These are phyloP conservation scores for Meteorus cinctellus DNA, from an alignment of 2,888 invertebrate genomes.

Conservation along the genomic window DNA sequence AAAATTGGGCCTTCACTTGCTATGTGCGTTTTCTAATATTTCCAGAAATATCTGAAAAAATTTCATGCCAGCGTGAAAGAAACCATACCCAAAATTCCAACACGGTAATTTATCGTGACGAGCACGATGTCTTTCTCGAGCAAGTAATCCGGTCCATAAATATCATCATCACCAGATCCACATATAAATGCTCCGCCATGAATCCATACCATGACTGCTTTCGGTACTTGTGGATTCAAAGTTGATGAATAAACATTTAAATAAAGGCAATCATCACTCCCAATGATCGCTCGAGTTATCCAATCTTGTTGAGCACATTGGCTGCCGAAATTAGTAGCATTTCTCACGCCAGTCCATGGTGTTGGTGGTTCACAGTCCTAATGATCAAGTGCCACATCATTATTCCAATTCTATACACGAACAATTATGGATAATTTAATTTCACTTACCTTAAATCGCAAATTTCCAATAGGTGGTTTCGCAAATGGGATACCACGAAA, in stretches of 20 bases:
- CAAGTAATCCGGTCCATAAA: conserved; percentile 65
- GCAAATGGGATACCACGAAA: conserved; percentile 59
- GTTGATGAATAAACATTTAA: conserved; percentile 61
- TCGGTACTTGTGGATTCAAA: conserved; percentile 13
- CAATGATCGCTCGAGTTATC: conserved; percentile 28
- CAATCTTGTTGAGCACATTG: conserved; percentile 53
- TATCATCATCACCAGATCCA: conserved; percentile 56
- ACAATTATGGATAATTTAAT: not conserved
- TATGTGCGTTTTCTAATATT: too few species aligned
- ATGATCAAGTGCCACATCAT: conserved; percentile 13
- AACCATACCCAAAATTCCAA: conserved; percentile 60
- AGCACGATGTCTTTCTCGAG: conserved; percentile 61
- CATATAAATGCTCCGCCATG: conserved; percentile 61
- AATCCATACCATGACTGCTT: conserved; percentile 64
- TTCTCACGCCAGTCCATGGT: conserved; percentile 59
- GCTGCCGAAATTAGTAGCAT: conserved; percentile 57
- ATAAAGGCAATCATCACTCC: conserved; percentile 66
- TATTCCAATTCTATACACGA: not conserved
- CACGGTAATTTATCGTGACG: conserved; percentile 66
- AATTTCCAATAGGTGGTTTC: conserved; percentile 53
- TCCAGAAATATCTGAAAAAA: too few species aligned
- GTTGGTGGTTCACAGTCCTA: conserved; percentile 62
- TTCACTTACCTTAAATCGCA: conserved; percentile 55
- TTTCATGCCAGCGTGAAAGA: too few species aligned
- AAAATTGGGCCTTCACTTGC: too few species aligned